Percentiles rank a stretch among this genome's conserved stretches.
Conservation (phyloP, 2,113 vertebrate genomes). For the Pteropus alecto region DNA sequence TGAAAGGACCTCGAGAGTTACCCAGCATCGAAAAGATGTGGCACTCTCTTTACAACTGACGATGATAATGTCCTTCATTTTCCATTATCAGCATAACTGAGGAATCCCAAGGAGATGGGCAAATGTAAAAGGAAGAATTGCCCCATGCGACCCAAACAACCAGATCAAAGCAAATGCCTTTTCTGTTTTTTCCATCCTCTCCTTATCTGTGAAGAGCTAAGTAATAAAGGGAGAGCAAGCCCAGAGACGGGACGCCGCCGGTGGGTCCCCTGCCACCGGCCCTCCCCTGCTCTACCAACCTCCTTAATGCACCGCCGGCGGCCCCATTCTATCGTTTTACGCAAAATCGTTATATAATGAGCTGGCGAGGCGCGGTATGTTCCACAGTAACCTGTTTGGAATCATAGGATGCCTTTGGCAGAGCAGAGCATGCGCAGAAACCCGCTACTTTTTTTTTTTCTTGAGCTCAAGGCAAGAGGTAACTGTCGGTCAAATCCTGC, state of each 20-base stretch:
- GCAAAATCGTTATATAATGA: conserved; percentile 75
- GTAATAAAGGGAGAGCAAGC: neutral
- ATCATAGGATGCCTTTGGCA: conserved; percentile 76
- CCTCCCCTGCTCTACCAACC: neutral
- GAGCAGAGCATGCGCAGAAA: conserved; percentile 82
- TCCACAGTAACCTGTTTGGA: conserved; percentile 74
- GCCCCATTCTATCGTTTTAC: conserved; percentile 3
- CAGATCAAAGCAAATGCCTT: neutral
- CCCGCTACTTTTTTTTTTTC: conserved; percentile 57
- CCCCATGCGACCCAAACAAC: neutral
- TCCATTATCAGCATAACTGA: neutral
- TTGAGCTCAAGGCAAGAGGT: conserved; percentile 82
- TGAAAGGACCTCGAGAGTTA: neutral
- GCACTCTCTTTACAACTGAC: neutral
- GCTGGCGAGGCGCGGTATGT: conserved; percentile 43
- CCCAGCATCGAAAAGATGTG: neutral
- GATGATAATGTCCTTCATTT: neutral
- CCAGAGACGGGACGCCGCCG: neutral
- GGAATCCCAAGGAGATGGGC: neutral
- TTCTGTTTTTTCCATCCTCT: neutral
- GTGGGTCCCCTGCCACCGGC: accelerated
- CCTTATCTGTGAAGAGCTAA: neutral
- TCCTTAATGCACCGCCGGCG: neutral
- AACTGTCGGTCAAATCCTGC: conserved; percentile 86
- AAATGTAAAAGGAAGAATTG: neutral